Evolutionary conservation across 2,797 vertebrate species (phyloP).

Genomic region (Myotis vivesi): DNA sequence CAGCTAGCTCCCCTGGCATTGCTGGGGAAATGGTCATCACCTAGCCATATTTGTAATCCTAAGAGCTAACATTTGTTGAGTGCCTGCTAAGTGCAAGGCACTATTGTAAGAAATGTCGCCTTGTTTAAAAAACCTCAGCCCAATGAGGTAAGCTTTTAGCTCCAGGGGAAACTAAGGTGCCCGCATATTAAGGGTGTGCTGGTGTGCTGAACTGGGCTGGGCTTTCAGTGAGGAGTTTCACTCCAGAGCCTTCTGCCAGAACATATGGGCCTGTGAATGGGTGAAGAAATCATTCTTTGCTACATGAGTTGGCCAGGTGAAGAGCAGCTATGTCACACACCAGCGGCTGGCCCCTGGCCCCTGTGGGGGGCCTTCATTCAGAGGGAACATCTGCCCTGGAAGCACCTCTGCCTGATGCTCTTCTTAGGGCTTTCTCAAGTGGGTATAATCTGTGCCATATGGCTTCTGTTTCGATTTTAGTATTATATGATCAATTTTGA

Average conservation of each 20-base stretch:
- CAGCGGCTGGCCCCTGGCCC: neutral
- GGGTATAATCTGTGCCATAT: accelerated
- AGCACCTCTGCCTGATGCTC: neutral
- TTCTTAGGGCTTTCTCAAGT: too few relatives aligned
- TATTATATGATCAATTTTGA: neutral
- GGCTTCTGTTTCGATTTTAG: neutral
- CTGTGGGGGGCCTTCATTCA: neutral
- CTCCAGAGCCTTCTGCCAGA: neutral
- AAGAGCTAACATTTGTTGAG: neutral
- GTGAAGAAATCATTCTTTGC: neutral
- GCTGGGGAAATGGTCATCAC: neutral
- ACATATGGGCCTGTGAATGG: accelerated
- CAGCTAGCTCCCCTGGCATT: neutral
- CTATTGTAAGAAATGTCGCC: neutral
- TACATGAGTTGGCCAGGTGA: too few relatives aligned
- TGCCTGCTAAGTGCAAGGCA: neutral
- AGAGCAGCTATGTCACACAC: neutral
- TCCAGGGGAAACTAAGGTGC: neutral
- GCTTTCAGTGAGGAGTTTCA: neutral
- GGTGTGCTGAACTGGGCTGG: neutral
- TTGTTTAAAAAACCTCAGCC: neutral
- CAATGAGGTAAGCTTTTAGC: accelerated
- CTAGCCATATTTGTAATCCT: neutral
- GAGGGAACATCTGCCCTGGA: neutral
- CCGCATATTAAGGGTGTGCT: neutral